Percentiles rank a stretch among this genome's conserved stretches.
Conservation (phyloP, 2,113 vertebrate species). For the Paraplagusia blochii region DNA sequence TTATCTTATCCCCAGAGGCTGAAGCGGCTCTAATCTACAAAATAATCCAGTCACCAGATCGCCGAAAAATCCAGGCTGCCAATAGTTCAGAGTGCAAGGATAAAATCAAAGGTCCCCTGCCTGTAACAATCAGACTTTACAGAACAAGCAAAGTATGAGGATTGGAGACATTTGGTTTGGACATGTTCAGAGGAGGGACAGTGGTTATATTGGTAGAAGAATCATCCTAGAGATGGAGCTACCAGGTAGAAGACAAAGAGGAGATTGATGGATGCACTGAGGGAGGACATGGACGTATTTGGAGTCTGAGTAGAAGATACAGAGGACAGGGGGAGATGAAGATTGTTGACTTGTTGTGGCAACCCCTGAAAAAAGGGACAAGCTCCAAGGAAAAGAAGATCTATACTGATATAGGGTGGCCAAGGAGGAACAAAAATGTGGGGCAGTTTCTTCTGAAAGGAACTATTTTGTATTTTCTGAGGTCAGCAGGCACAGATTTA, state of each 20-base stretch:
- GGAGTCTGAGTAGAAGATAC: too few species aligned
- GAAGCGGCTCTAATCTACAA: conserved; percentile 43
- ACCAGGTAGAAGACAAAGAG: too few species aligned
- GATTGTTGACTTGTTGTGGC: too few species aligned
- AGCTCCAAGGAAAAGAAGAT: too few species aligned
- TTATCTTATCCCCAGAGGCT: conserved; percentile 33
- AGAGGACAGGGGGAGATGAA: too few species aligned
- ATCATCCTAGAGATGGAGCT: too few species aligned
- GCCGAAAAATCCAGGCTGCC: conserved; percentile 35
- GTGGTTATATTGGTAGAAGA: conserved; percentile 61
- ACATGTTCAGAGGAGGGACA: too few species aligned
- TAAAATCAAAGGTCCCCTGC: conserved; percentile 30
- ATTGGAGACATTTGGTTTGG: conserved; percentile 46
- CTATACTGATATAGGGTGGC: too few species aligned
- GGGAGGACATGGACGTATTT: too few species aligned
- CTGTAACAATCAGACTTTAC: conserved; percentile 17
- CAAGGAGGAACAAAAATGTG: conserved; percentile 60
- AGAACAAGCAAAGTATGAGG: conserved; percentile 26
- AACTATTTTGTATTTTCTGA: conserved; percentile 39
- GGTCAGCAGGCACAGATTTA: too few species aligned
- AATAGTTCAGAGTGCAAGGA: conserved; percentile 31
- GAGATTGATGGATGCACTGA: too few species aligned
- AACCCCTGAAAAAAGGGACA: too few species aligned
- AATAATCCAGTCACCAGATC: conserved; percentile 43
- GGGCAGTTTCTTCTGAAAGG: conserved; percentile 47